phyloP scores from a whole-genome alignment of 2,113 vertebrate species.

The Candoia aspera region DNA sequence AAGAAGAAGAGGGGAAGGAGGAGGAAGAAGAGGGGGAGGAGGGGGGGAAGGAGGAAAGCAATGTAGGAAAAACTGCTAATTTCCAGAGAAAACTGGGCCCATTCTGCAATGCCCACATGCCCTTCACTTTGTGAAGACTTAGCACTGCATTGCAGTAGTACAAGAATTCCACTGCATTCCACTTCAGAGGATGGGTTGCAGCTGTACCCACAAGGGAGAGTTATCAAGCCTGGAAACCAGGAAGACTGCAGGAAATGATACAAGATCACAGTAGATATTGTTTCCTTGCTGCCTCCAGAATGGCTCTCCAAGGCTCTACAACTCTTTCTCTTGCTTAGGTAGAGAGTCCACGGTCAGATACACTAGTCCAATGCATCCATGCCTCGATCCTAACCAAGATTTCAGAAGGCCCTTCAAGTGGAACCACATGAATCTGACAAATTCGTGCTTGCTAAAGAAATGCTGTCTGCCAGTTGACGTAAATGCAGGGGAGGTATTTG shows the following conservation, averaged over 20 bases:
- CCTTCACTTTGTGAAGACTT: constrained; percentile 68
- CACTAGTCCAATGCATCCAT: neutral
- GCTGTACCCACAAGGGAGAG: constrained; percentile 31
- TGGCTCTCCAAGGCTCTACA: neutral
- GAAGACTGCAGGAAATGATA: neutral
- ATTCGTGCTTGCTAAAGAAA: neutral
- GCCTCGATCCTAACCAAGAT: neutral
- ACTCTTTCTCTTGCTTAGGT: too few relatives aligned
- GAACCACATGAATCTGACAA: neutral
- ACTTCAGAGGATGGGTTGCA: constrained; percentile 36
- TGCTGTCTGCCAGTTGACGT: neutral
- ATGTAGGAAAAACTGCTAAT: neutral
- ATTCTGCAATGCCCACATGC: constrained; percentile 68
- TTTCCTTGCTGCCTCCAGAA: neutral
- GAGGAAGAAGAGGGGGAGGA: neutral
- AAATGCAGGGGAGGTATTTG: neutral
- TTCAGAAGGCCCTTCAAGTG: neutral
- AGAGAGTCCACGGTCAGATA: neutral
- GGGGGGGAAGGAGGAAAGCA: neutral
- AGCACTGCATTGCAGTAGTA: constrained; percentile 76
- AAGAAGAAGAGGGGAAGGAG: fast-evolving
- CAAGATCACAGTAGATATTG: neutral
- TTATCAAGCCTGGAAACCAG: fast-evolving
- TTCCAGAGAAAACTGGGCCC: constrained; percentile 48
- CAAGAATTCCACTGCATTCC: constrained; percentile 45